These are phyloP conservation scores for Beris morrisii DNA, from an alignment of 2,888 invertebrate genomes.

Conservation along the genomic window DNA sequence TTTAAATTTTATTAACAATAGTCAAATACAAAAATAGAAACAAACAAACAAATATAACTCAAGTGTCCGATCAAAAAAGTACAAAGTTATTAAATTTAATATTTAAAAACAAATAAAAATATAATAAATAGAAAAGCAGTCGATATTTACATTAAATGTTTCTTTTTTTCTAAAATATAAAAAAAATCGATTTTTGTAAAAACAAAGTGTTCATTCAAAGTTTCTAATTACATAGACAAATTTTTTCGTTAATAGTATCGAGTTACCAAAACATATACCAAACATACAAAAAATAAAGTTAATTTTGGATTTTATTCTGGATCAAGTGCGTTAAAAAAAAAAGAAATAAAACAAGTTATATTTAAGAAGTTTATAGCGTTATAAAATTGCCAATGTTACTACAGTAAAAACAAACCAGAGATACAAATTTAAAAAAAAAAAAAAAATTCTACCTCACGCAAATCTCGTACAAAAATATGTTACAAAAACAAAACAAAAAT, in stretches of 20 bases:
- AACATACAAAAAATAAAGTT: too few species aligned
- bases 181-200: slow-evolving; percentile 34
- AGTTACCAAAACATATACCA: too few species aligned
- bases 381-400: slow-evolving; percentile 36
- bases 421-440: slow-evolving; percentile 36
- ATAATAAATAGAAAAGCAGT: slow-evolving; percentile 27
- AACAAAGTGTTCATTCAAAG: slow-evolving; percentile 39
- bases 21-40: slow-evolving; percentile 38
- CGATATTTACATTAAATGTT: slow-evolving; percentile 31
- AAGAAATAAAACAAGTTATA: slow-evolving; percentile 20
- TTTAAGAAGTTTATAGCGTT: slow-evolving; percentile 6
- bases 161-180: slow-evolving; percentile 19
- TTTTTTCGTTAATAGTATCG: too few species aligned
- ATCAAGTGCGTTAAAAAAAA: not conserved
- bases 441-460: slow-evolving; percentile 34
- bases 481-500: slow-evolving; percentile 34
- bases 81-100: slow-evolving; percentile 43
- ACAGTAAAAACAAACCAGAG: slow-evolving; percentile 35
- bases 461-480: slow-evolving; percentile 35
- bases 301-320: too few species aligned
- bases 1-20: not conserved
- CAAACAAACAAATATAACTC: slow-evolving; percentile 46
- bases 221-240: not conserved
- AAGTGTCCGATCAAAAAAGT: slow-evolving; percentile 44
- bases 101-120: slow-evolving; percentile 26